Percentiles rank a stretch among this genome's conserved stretches.
These are phyloP conservation scores for Oncorhynchus mykiss DNA, from an alignment of 2,113 vertebrate genomes.

Conservation along the genomic window DNA sequence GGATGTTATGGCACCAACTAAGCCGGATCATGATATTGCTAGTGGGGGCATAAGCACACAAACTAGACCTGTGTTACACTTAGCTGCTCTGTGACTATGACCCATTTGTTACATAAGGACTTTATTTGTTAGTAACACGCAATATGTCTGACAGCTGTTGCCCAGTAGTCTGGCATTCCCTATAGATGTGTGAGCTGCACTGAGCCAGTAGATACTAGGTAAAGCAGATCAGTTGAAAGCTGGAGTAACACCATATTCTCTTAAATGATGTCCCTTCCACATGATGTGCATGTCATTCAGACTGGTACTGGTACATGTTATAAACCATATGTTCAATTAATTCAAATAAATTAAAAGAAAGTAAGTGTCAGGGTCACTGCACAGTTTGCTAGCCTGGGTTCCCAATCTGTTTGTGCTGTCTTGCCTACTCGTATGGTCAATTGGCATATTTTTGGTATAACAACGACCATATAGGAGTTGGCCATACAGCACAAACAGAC, in stretches of 20 bases:
- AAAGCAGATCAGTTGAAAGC: slow-evolving; percentile 5
- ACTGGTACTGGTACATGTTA: not conserved
- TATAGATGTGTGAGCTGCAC: slow-evolving; percentile 8
- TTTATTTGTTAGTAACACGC: slow-evolving; percentile 36
- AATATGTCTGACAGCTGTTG: slow-evolving; percentile 12
- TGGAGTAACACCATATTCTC: not conserved
- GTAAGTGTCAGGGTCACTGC: not conserved
- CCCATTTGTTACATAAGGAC: slow-evolving; percentile 2
- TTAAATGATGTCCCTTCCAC: not conserved
- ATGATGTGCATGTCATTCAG: not conserved
- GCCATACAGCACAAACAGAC: too few relatives aligned
- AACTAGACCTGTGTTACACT: not conserved
- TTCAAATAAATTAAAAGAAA: not conserved
- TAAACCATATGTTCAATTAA: not conserved
- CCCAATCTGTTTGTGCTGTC: not conserved
- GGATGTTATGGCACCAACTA: not conserved
- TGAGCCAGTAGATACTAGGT: not conserved
- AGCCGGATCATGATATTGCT: not conserved
- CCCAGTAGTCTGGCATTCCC: slow-evolving; percentile 6
- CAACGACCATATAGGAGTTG: too few relatives aligned
- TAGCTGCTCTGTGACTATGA: not conserved
- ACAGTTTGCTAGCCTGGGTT: not conserved
- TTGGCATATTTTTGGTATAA: too few relatives aligned
- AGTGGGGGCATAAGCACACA: not conserved
- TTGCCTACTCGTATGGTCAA: too few relatives aligned